phyloP scores from a whole-genome alignment of 2,797 vertebrate genomes.

The Aselliscus stoliczkanus region DNA sequence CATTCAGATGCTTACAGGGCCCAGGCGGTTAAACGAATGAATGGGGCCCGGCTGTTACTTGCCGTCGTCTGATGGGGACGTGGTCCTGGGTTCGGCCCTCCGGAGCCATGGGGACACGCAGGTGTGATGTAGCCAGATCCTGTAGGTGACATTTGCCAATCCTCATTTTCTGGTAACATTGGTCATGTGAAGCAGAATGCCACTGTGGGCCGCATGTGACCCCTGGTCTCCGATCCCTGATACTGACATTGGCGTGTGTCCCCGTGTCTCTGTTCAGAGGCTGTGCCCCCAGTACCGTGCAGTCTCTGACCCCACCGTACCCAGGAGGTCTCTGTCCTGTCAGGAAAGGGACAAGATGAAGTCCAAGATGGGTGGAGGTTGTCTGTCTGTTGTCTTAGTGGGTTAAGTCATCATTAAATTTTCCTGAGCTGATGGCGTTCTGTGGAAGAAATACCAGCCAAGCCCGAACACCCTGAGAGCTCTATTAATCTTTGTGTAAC shows the following conservation, averaged over 20 bases:
- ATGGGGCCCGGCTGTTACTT: not conserved
- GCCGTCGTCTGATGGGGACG: not conserved
- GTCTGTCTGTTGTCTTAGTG: conserved; percentile 47
- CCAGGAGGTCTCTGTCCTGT: not conserved
- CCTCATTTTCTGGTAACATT: not conserved
- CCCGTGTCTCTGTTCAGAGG: too few species aligned
- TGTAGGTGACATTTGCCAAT: not conserved
- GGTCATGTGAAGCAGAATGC: not conserved
- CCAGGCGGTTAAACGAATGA: not conserved
- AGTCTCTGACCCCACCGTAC: accelerated
- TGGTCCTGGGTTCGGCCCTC: too few species aligned
- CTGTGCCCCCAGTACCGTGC: not conserved
- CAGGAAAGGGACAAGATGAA: conserved; percentile 5
- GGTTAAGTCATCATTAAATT: conserved; percentile 66
- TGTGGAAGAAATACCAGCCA: conserved; percentile 44
- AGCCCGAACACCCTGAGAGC: conserved; percentile 49
- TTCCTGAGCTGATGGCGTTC: conserved; percentile 55
- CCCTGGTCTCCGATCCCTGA: accelerated
- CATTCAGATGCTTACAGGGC: not conserved
- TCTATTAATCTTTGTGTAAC: conserved; percentile 71
- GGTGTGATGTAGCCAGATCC: not conserved
- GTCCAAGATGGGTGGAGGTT: not conserved
- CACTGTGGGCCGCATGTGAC: not conserved
- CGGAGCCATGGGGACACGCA: not conserved
- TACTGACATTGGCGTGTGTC: accelerated